Conservation (phyloP, 2,113 vertebrate genomes). For the Sorex fumeus region DNA sequence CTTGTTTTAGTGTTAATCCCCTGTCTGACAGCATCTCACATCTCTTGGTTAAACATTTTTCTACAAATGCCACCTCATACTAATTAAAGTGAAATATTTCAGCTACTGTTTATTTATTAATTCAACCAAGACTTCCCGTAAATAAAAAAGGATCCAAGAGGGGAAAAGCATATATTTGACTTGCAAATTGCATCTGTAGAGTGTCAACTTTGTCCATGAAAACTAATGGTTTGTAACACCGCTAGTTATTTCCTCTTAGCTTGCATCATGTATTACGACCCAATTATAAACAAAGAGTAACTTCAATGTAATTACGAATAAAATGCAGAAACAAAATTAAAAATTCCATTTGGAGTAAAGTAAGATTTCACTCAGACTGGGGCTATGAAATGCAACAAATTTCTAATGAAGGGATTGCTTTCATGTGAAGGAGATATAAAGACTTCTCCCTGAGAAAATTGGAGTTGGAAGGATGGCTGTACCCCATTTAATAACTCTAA, state of each 20-base stretch:
- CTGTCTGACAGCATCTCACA: slow-evolving; percentile 65
- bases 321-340: slow-evolving; percentile 58
- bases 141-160: slow-evolving; percentile 80
- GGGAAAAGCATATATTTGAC: slow-evolving; percentile 73
- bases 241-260: slow-evolving; percentile 78
- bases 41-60: slow-evolving; percentile 78
- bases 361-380: slow-evolving; percentile 40
- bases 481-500: not conserved
- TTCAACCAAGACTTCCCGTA: slow-evolving; percentile 80
- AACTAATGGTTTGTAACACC: slow-evolving; percentile 80
- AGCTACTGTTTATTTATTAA: slow-evolving; percentile 85
- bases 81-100: slow-evolving; percentile 86
- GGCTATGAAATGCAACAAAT: not conserved
- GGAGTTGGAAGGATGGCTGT: not conserved
- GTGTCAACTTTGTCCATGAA: slow-evolving; percentile 75
- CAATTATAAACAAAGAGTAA: slow-evolving; percentile 80
- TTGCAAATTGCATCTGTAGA: slow-evolving; percentile 82
- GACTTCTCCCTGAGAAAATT: not conserved
- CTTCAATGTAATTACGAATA: slow-evolving; percentile 58
- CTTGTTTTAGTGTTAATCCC: slow-evolving; percentile 82
- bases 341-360: not conserved
- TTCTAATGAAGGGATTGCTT: slow-evolving; percentile 26
- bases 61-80: slow-evolving; percentile 79
- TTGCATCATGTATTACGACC: slow-evolving; percentile 65
- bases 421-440: slow-evolving; percentile 1